Percentiles rank a stretch among this genome's conserved stretches.
Conservation (phyloP, 2,888 invertebrate genomes). For the Drosophila austrosaltans region DNA sequence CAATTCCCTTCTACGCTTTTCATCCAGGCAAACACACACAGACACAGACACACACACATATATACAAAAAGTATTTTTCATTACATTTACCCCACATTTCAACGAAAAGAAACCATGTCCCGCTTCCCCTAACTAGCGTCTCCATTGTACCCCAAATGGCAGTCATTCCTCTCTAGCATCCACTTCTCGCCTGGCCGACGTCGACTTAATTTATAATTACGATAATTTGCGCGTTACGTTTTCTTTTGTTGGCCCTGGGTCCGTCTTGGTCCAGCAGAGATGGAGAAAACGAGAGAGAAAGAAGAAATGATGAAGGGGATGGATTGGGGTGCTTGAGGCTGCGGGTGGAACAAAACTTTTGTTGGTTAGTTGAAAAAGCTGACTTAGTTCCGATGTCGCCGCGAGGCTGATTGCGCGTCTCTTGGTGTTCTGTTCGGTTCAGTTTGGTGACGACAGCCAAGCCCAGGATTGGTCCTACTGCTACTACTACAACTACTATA, state of each 20-base stretch:
- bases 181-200: slow-evolving; percentile 58
- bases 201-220: slow-evolving; percentile 79
- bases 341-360: slow-evolving; percentile 51
- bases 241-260: slow-evolving; percentile 67
- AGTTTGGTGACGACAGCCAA: slow-evolving; percentile 10
- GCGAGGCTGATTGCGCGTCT: slow-evolving; percentile 24
- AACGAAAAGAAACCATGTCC: slow-evolving; percentile 27
- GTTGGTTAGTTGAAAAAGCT: slow-evolving; percentile 58
- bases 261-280: not conserved
- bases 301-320: not conserved
- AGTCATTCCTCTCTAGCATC: slow-evolving; percentile 1
- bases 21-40: not conserved
- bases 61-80: slow-evolving; percentile 72
- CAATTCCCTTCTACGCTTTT: not conserved
- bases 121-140: not conserved
- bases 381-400: slow-evolving; percentile 46
- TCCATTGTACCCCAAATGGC: not conserved
- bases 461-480: not conserved
- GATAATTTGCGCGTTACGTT: slow-evolving; percentile 78
- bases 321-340: not conserved
- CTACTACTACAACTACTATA: not conserved
- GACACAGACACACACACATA: slow-evolving; percentile 8
- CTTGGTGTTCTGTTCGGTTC: not conserved
- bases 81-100: slow-evolving; percentile 73
- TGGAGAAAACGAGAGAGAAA: not conserved